These are phyloP conservation scores for Aspidoscelis tigris DNA, from an alignment of 2,113 vertebrate species.

Conservation along the genomic window DNA sequence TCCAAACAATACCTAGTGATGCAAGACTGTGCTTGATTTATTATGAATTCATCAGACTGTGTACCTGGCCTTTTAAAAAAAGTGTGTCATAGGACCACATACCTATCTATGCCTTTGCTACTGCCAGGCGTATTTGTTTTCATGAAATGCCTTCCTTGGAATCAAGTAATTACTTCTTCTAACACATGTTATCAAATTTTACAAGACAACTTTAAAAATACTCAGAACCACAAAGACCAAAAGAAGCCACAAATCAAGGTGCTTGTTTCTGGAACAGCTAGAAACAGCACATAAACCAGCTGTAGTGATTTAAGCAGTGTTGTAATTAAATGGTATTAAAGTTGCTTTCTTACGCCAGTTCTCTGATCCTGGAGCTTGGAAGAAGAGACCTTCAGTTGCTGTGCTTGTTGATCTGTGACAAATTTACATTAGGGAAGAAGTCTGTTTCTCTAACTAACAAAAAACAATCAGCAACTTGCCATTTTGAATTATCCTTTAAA, in stretches of 20 bases:
- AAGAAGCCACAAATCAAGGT: conserved; percentile 64
- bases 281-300: conserved; percentile 49
- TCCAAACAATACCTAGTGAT: conserved; percentile 43
- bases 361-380: conserved; percentile 43
- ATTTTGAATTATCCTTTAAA: not conserved
- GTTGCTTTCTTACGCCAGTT: not conserved
- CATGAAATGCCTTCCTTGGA: conserved; percentile 43
- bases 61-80: conserved; percentile 33
- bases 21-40: conserved; percentile 52
- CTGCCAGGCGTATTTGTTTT: conserved; percentile 47
- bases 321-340: conserved; percentile 63
- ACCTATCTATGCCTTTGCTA: conserved; percentile 13
- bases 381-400: conserved; percentile 36
- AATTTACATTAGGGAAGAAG: conserved; percentile 26
- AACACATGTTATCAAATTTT: conserved; percentile 60
- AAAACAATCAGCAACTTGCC: not conserved
- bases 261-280: conserved; percentile 52
- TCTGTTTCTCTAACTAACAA: not conserved
- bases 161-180: conserved; percentile 56
- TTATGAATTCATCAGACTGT: conserved; percentile 52
- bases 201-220: conserved; percentile 58
- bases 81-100: conserved; percentile 24
- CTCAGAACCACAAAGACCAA: conserved; percentile 50
- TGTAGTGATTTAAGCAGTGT: conserved; percentile 44
- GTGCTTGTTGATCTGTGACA: not conserved